These are phyloP conservation scores for Trichonephila clavata DNA, from an alignment of 1,140 invertebrate species.

Conservation along the genomic window DNA sequence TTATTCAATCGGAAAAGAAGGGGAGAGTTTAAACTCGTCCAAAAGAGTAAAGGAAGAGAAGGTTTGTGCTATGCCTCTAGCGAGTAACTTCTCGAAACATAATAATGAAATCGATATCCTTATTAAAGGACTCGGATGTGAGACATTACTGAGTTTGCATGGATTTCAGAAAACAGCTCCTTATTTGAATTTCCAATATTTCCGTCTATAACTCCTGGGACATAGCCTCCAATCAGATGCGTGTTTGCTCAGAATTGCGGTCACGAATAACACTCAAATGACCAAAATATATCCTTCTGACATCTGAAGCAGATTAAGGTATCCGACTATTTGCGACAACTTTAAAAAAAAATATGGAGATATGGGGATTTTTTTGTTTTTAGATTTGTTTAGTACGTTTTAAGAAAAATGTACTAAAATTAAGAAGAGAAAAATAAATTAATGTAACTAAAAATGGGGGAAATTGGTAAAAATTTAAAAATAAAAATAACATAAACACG, in stretches of 20 bases:
- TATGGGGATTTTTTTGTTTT: no score
- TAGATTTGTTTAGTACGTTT: no score
- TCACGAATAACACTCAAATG: neutral
- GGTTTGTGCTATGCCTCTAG: neutral
- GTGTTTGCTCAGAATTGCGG: neutral
- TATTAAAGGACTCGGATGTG: neutral
- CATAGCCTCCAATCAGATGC: neutral
- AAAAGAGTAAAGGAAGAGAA: neutral
- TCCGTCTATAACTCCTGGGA: neutral
- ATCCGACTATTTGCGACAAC: no score
- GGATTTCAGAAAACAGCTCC: neutral
- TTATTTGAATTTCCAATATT: constrained; percentile 28
- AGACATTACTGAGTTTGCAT: neutral
- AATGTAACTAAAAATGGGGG: no score
- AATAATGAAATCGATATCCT: neutral
- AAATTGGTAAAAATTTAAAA: no score
- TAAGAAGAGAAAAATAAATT: no score
- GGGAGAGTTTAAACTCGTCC: neutral
- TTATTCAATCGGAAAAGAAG: neutral
- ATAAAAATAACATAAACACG: no score
- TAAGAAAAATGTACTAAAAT: no score
- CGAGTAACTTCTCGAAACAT: neutral
- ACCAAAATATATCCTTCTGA: neutral
- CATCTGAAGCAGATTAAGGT: neutral
- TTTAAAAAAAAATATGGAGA: no score